These are phyloP conservation scores for Arrhopalites spinosus DNA, from an alignment of 2,888 invertebrate genomes.

Conservation along the genomic window DNA sequence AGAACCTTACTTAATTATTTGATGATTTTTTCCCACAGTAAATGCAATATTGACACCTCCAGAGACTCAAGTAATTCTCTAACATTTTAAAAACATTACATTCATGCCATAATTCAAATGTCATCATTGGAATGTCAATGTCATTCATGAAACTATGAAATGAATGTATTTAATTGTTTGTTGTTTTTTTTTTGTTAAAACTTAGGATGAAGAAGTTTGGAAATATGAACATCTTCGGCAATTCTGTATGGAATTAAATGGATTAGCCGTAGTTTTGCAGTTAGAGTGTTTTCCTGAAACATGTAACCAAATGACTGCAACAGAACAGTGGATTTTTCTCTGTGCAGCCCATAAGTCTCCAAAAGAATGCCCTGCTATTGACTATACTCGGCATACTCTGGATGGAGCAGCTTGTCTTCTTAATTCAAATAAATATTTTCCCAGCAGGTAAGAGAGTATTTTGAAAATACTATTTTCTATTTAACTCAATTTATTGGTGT, in stretches of 20 bases:
- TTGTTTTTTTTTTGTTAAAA: not conserved
- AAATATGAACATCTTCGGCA: constrained; percentile 99
- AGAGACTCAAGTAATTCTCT: constrained; percentile 72
- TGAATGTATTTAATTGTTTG: too few relatives aligned
- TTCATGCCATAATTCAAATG: too few relatives aligned
- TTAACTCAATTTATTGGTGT: too few relatives aligned
- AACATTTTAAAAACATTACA: too few relatives aligned
- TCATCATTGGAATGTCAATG: too few relatives aligned
- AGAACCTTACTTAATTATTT: too few relatives aligned
- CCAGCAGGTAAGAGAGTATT: constrained; percentile 85
- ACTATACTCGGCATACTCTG: constrained; percentile 96
- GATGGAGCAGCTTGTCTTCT: constrained; percentile 98
- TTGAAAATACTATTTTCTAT: constrained; percentile 2
- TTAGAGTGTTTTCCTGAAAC: constrained; percentile 95
- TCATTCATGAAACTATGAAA: too few relatives aligned
- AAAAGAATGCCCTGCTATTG: constrained; percentile 99
- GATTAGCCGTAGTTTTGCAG: constrained; percentile 94
- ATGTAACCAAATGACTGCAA: constrained; percentile 99
- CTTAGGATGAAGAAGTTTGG: constrained; percentile 97
- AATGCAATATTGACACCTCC: constrained; percentile 95
- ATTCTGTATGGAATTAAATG: constrained; percentile 99
- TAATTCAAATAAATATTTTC: constrained; percentile 99
- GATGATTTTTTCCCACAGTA: too few relatives aligned
- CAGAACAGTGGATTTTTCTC: constrained; percentile 99
- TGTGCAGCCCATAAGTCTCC: constrained; percentile 99